Conservation (phyloP, 2,113 vertebrate genomes). For the Rhinichthys klamathensis region DNA sequence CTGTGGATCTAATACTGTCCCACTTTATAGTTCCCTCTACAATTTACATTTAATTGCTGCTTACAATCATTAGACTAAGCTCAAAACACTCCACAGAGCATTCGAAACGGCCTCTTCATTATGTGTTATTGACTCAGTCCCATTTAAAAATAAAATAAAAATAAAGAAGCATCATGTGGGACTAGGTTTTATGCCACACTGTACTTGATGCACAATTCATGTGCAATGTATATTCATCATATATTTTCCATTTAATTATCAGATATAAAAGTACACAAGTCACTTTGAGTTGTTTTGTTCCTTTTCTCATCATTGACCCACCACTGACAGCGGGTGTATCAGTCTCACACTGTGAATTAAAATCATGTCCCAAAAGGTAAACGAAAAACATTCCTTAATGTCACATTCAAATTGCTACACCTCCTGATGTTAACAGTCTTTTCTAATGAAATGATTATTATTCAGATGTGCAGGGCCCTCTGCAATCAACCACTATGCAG, state of each 20-base stretch:
- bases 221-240: neutral
- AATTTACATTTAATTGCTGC: constrained; percentile 8
- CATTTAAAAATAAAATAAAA: neutral
- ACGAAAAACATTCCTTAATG: constrained; percentile 24
- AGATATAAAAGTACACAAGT: neutral
- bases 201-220: neutral
- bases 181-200: neutral
- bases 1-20: neutral
- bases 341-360: constrained; percentile 1
- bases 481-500: constrained; percentile 41
- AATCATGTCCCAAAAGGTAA: constrained; percentile 37
- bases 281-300: neutral
- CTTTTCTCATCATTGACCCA: neutral
- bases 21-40: neutral
- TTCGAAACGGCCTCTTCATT: neutral
- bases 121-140: neutral
- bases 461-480: constrained; percentile 36
- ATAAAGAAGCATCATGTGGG: neutral
- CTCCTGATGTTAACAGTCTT: constrained; percentile 33
- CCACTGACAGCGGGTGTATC: neutral
- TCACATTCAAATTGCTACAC: constrained; percentile 32
- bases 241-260: neutral
- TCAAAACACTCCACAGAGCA: constrained; percentile 2
- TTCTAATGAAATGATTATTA: constrained; percentile 54
- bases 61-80: neutral